These are phyloP conservation scores for Pelodytes ibericus DNA, from an alignment of 2,797 vertebrate genomes.

Conservation along the genomic window DNA sequence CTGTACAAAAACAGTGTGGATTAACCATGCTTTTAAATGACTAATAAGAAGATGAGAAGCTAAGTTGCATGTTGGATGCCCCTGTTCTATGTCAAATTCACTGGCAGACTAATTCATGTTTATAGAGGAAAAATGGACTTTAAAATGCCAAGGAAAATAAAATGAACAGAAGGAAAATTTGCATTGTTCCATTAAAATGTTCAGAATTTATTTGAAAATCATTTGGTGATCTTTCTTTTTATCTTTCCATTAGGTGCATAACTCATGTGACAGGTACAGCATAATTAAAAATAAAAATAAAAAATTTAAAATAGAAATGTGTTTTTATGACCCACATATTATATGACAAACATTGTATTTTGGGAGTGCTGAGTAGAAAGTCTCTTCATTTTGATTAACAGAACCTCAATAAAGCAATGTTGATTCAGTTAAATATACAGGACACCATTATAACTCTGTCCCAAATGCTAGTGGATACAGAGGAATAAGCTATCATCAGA, in stretches of 20 bases:
- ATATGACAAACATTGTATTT: conserved; percentile 37
- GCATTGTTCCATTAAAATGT: conserved; percentile 50
- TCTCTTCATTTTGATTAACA: conserved; percentile 25
- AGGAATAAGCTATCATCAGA: neutral
- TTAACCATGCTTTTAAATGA: too few species aligned
- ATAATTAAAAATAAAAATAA: conserved; percentile 54
- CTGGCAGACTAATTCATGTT: neutral
- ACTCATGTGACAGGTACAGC: conserved; percentile 37
- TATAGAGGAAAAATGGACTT: neutral
- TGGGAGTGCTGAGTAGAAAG: conserved; percentile 36
- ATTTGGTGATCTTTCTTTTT: conserved; percentile 31
- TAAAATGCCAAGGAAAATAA: neutral
- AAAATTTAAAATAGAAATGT: conserved; percentile 11
- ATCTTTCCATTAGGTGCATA: conserved; percentile 21
- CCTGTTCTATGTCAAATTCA: neutral
- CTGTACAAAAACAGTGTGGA: too few species aligned
- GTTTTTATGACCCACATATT: conserved; percentile 51
- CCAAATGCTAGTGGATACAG: conserved; percentile 56
- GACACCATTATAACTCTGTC: conserved; percentile 31
- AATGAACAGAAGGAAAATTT: conserved; percentile 41
- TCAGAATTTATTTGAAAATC: conserved; percentile 46
- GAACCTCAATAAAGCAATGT: conserved; percentile 19
- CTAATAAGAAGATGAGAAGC: too few species aligned
- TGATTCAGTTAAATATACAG: conserved; percentile 50
- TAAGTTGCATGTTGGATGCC: too few species aligned